These are phyloP conservation scores for Periophthalmus magnuspinnatus DNA, from an alignment of 2,797 vertebrate genomes.

Conservation along the genomic window DNA sequence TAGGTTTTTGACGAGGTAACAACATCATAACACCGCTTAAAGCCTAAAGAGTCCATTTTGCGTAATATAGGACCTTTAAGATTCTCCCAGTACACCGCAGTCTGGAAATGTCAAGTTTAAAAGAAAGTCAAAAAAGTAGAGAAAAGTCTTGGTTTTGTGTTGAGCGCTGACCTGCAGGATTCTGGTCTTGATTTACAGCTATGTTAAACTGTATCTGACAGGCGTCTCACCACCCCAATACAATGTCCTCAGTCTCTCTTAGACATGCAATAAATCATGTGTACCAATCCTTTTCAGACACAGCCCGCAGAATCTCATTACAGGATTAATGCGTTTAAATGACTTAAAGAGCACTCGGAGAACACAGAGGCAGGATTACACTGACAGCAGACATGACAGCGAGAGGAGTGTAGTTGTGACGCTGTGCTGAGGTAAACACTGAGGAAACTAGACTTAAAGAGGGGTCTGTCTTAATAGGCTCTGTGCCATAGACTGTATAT, in stretches of 20 bases:
- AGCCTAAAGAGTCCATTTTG: no score
- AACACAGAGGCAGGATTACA: slow-evolving; percentile 28
- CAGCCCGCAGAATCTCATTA: slow-evolving; percentile 30
- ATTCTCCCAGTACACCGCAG: slow-evolving; percentile 32
- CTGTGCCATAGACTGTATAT: no score
- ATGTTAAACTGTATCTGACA: slow-evolving; percentile 45
- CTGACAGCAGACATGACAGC: slow-evolving; percentile 39
- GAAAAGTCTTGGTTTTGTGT: slow-evolving; percentile 8
- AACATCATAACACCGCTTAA: no score
- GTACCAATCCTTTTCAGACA: slow-evolving; percentile 20
- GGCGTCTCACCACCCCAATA: slow-evolving; percentile 44
- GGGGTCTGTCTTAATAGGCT: neutral
- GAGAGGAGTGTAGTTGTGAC: slow-evolving; percentile 23
- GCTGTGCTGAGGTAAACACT: slow-evolving; percentile 19
- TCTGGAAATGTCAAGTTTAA: slow-evolving; percentile 12
- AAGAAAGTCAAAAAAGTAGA: slow-evolving; percentile 4
- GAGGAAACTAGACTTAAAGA: slow-evolving; percentile 16
- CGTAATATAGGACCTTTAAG: neutral
- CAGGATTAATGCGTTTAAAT: slow-evolving; percentile 49
- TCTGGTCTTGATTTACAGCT: slow-evolving; percentile 20
- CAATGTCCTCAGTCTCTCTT: slow-evolving; percentile 38
- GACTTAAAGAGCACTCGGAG: slow-evolving; percentile 27
- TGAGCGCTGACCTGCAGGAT: slow-evolving; percentile 35
- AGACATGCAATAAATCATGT: slow-evolving; percentile 37
- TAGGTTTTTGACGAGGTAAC: no score